Conservation (phyloP, 2,888 invertebrate genomes). For the Drosophila neotestacea region DNA sequence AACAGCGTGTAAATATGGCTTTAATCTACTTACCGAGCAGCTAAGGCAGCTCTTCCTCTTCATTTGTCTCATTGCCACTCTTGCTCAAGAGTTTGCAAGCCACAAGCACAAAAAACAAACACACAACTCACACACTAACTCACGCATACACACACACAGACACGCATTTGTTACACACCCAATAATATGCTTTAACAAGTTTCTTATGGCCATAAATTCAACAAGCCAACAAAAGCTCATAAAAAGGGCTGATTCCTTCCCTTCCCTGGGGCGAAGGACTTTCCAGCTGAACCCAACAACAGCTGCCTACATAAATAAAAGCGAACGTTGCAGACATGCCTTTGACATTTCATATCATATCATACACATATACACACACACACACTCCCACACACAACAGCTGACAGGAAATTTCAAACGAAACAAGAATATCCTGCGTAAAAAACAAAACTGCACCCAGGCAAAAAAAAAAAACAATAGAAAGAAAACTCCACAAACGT, state of each 20-base stretch:
- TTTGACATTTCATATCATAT: constrained; percentile 74
- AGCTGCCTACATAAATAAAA: constrained; percentile 72
- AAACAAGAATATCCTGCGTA: constrained; percentile 41
- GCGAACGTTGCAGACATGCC: constrained; percentile 65
- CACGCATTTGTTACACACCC: constrained; percentile 76
- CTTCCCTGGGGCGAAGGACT: constrained; percentile 27
- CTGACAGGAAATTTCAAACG: constrained; percentile 46
- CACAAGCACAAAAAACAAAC: constrained; percentile 58
- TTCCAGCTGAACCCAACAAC: constrained; percentile 63
- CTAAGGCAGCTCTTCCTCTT: constrained; percentile 59
- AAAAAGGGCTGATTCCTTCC: constrained; percentile 65
- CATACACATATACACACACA: constrained; percentile 19
- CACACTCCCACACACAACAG: constrained; percentile 21
- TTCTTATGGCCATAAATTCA: constrained; percentile 81
- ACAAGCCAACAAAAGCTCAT: constrained; percentile 79
- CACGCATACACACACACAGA: constrained; percentile 20
- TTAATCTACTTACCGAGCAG: constrained; percentile 73
- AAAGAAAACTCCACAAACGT: background rate
- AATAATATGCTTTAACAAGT: constrained; percentile 80
- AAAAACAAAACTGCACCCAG: constrained; percentile 38
- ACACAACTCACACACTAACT: constrained; percentile 46
- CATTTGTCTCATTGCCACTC: constrained; percentile 4
- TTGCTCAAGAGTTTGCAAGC: constrained; percentile 52
- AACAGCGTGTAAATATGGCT: constrained; percentile 70
- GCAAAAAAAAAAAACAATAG: constrained; percentile 1